Base-by-base conservation (phyloP, 2,113 vertebrate species). In the Spea multiplicata region DNA sequence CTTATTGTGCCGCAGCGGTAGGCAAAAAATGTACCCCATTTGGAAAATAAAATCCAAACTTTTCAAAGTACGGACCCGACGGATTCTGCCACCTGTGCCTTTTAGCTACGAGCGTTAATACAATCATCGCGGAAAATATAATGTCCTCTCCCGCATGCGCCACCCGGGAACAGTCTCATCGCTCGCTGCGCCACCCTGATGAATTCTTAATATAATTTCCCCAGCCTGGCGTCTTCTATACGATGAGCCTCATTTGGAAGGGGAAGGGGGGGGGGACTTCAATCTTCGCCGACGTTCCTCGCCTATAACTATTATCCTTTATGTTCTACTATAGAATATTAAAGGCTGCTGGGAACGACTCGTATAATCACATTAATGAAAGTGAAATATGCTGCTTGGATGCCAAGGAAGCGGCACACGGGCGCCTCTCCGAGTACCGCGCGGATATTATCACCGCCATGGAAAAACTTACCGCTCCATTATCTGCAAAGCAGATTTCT, bases 281-380 rank as follows among this genome's bases (percentile, higher is more conserved):
- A n/a, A 76, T 76, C 74, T 76, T 44, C 44, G 3, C 65, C 69
- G 65, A 68, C 74, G 45, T 76, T 57, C 44, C 66, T 6, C 55
- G 65, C 10, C 74, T 59, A 68, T 57, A 68, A 76, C 74, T 76
- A 17, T 76, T 55, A 76, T 76, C 74, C 55, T 68, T 76, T 68
- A 69, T 69, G 52, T 47, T 69, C 65, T 66, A 65, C 53, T 76
- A 76, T 76, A 59, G 66, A 65, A 66, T 65, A 76, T 76, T 76
- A 76, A 50, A 57, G 49, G 49, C 44, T 66, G 65, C 66, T 44
- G 74, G 4, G 50, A 76, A 76, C 66, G 74, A 76, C 74, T 66
- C 69, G 68, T 76, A 76, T 76, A 76, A 76, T 76, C 74, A 76
- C 65, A 76, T 76, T 69, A 76, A 76, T 76, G 74, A 68, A 59